Conservation (phyloP, 2,888 invertebrate species). For the Drosophila tanythrix region DNA sequence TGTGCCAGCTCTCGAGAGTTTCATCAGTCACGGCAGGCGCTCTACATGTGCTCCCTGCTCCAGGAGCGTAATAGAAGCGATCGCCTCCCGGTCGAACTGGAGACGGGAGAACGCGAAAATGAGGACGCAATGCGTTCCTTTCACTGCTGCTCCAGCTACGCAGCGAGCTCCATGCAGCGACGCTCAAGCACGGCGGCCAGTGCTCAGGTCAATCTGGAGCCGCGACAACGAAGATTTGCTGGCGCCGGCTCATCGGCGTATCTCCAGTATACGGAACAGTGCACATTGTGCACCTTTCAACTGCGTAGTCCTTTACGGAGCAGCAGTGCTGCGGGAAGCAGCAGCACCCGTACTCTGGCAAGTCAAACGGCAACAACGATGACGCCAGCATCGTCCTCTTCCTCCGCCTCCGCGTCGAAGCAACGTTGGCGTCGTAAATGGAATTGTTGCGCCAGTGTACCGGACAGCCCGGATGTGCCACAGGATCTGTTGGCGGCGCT, state of each 20-base stretch:
- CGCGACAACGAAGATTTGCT: constrained; percentile 43
- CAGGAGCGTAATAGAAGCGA: constrained; percentile 83
- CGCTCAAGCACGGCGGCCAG: constrained; percentile 76
- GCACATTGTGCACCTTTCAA: constrained; percentile 84
- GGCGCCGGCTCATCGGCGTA: constrained; percentile 55
- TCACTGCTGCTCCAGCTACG: constrained; percentile 85
- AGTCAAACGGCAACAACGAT: constrained; percentile 40
- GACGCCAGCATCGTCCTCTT: neutral
- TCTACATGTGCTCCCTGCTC: constrained; percentile 86
- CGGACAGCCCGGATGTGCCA: constrained; percentile 87
- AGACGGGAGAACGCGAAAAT: constrained; percentile 20
- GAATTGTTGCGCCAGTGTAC: constrained; percentile 87
- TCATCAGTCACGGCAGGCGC: constrained; percentile 83
- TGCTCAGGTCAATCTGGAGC: constrained; percentile 74
- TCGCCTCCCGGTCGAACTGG: constrained; percentile 45
- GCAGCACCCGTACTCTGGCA: constrained; percentile 55
- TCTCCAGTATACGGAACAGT: constrained; percentile 84
- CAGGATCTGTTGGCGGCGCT: constrained; percentile 85
- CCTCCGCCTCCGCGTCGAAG: constrained; percentile 76
- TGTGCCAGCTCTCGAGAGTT: constrained; percentile 85
- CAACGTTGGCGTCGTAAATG: constrained; percentile 86
- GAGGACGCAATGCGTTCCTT: constrained; percentile 74
- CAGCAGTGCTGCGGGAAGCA: constrained; percentile 46
- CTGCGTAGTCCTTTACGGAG: constrained; percentile 77
- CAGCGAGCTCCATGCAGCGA: constrained; percentile 77